Evolutionary conservation across 2,888 invertebrate genomes (phyloP).

Genomic region (Dasysyrphus tricinctus): DNA sequence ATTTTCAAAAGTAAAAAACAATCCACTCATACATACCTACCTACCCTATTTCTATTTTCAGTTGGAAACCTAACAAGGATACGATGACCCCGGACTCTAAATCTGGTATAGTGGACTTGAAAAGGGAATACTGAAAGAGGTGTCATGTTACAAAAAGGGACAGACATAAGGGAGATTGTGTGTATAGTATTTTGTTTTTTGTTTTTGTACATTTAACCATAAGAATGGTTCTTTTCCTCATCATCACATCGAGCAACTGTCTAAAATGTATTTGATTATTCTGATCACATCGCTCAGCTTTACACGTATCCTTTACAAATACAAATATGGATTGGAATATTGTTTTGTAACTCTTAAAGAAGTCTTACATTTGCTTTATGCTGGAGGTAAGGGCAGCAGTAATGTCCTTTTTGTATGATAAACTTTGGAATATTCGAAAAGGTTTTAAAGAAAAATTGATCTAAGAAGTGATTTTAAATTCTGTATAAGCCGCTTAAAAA

Average conservation of each 20-base stretch:
- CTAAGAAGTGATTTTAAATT: too few relatives aligned
- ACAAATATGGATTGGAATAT: neutral
- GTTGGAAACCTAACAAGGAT: conserved; percentile 14
- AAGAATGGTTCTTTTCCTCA: neutral
- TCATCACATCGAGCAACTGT: neutral
- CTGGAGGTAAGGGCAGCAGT: neutral
- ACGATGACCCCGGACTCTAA: conserved; percentile 22
- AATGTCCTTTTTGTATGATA: neutral
- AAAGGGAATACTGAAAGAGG: neutral
- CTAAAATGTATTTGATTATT: conserved; percentile 5
- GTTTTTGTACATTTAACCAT: neutral
- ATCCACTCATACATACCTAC: neutral
- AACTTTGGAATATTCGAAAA: neutral
- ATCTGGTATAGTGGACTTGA: neutral
- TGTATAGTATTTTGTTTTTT: too few relatives aligned
- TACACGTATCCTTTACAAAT: conserved; percentile 1
- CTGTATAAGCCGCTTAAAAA: too few relatives aligned
- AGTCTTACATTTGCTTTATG: neutral
- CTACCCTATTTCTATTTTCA: neutral
- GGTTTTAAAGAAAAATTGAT: too few relatives aligned
- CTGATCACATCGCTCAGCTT: neutral
- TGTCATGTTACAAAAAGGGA: conserved; percentile 20
- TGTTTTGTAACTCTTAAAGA: neutral
- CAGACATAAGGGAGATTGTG: conserved; percentile 7
- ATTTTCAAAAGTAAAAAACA: neutral